Percentiles rank a stretch among this genome's conserved stretches.
These are phyloP conservation scores for Invenusta paracnida DNA, from an alignment of 2,888 invertebrate genomes.

Conservation along the genomic window DNA sequence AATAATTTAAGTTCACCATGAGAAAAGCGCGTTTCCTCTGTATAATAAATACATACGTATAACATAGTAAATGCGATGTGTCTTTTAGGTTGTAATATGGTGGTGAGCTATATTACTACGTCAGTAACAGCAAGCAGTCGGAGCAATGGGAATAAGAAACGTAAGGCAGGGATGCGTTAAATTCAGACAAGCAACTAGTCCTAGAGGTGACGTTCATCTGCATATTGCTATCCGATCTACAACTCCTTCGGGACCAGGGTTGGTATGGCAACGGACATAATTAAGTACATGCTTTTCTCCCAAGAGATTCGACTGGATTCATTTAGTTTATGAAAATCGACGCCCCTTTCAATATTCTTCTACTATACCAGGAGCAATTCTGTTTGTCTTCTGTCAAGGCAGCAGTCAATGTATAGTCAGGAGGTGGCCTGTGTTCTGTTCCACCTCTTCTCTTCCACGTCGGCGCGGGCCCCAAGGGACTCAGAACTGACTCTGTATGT, in stretches of 20 bases:
- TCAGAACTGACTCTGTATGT: no score
- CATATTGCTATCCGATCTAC: neutral
- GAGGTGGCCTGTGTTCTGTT: neutral
- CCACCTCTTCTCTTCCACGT: neutral
- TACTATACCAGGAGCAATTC: no score
- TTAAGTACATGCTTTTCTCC: neutral
- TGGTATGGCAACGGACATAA: constrained; percentile 13
- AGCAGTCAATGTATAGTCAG: no score
- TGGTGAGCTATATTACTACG: neutral
- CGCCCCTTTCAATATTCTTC: neutral
- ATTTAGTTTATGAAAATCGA: constrained; percentile 26
- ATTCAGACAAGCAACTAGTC: neutral
- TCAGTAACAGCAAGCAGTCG: no score
- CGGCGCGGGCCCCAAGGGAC: neutral
- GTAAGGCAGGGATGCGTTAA: neutral
- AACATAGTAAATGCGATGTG: no score
- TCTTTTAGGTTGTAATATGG: no score
- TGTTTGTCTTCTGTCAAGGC: no score
- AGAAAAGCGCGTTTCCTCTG: no score
- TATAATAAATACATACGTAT: no score
- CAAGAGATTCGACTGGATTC: neutral
- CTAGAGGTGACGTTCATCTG: neutral
- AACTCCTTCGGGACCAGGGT: neutral
- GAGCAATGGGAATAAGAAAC: no score
- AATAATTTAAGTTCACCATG: no score